These are phyloP conservation scores for Pogonocherus hispidulus DNA, from an alignment of 2,888 invertebrate species.

Conservation along the genomic window DNA sequence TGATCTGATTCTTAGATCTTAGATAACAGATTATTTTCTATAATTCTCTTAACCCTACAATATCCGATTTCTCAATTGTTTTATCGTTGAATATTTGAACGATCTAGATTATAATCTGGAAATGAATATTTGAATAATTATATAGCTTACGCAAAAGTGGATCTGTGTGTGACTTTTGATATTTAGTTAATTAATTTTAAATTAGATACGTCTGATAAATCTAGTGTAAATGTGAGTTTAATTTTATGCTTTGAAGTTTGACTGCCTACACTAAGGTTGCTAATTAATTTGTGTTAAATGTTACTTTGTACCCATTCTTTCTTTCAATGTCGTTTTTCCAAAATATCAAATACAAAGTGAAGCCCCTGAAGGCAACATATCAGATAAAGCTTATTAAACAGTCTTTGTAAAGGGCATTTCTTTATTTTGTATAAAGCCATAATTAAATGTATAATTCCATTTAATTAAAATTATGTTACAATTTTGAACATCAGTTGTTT, in stretches of 20 bases:
- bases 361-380: background rate
- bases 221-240: background rate
- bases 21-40: too few relatives aligned
- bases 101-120: background rate
- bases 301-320: background rate
- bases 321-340: background rate
- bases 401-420: background rate
- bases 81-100: too few relatives aligned
- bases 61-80: too few relatives aligned
- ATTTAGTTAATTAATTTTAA: conserved; percentile 1
- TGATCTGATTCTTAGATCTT: too few relatives aligned
- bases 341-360: background rate
- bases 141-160: background rate
- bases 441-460: too few relatives aligned
- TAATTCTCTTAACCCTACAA: too few relatives aligned
- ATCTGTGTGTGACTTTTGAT: background rate
- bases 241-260: background rate
- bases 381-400: background rate
- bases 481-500: too few relatives aligned
- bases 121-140: background rate
- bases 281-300: conserved; percentile 3
- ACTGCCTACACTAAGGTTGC: background rate
- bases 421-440: too few relatives aligned
- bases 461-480: too few relatives aligned
- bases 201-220: background rate